A percentile compares a stretch with the other conserved stretches of the same genome.
phyloP scores from a whole-genome alignment of 2,113 vertebrate species.

The Rhinoderma darwinii region DNA sequence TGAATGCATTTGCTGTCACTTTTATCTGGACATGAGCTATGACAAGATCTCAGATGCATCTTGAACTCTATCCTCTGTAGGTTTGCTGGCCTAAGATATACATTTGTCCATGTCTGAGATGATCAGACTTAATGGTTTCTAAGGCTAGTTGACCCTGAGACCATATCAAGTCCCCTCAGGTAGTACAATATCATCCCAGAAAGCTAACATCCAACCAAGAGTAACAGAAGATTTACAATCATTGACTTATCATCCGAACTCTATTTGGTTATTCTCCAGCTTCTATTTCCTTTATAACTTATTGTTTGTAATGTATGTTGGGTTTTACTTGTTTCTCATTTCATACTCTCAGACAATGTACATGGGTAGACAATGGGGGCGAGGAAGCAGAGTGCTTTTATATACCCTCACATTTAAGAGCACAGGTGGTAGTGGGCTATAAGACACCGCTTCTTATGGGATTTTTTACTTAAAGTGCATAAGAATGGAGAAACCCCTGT shows the following conservation, averaged over 20 bases:
- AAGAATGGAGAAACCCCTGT: not conserved
- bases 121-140: constrained; percentile 1
- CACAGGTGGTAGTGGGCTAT: constrained; percentile 1
- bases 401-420: not conserved
- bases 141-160: constrained; percentile 46
- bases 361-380: not conserved
- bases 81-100: constrained; percentile 56
- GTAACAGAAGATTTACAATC: not conserved
- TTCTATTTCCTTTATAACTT: not conserved
- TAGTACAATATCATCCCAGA: not conserved
- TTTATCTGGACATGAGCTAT: not conserved
- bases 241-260: not conserved
- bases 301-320: not conserved
- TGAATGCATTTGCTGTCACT: not conserved
- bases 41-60: not conserved
- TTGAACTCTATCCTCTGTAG: constrained; percentile 19
- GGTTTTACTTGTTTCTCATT: not conserved
- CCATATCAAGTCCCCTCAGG: not conserved
- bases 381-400: not conserved
- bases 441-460: constrained; percentile 4
- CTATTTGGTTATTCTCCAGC: not conserved
- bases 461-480: constrained; percentile 39
- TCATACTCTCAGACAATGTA: not conserved
- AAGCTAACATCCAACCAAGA: not conserved
- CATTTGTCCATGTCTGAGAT: constrained; percentile 7